These are phyloP conservation scores for Drosophila limbata DNA, from an alignment of 2,888 invertebrate species.

Conservation along the genomic window DNA sequence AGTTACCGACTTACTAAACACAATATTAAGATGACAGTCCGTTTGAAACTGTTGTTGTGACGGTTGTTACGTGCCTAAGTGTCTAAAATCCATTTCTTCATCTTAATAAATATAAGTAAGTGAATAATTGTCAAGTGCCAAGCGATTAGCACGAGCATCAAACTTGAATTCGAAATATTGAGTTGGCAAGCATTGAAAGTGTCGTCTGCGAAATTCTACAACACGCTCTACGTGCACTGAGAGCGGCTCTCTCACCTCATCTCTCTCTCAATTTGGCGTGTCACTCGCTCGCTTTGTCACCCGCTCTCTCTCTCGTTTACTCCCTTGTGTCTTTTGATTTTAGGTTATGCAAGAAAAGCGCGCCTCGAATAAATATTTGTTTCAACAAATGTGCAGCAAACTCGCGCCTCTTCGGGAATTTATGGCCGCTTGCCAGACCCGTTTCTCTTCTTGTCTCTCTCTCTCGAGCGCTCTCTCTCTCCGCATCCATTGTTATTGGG, in stretches of 20 bases:
- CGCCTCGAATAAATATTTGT: conserved; percentile 24
- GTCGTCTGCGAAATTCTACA: neutral
- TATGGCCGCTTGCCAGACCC: conserved; percentile 13
- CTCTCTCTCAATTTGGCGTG: neutral
- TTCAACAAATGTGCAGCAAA: conserved; percentile 5
- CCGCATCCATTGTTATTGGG: conserved; percentile 24
- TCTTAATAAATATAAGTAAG: neutral
- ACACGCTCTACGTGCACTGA: neutral
- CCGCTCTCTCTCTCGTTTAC: neutral
- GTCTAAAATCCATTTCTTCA: neutral
- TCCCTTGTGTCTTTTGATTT: conserved; percentile 8
- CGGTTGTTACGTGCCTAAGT: conserved; percentile 5
- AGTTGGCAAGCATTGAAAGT: conserved; percentile 5
- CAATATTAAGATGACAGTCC: neutral
- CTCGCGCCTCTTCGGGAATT: conserved; percentile 20
- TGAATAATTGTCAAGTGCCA: conserved; percentile 1
- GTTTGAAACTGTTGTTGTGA: conserved; percentile 6
- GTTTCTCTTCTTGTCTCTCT: conserved; percentile 3
- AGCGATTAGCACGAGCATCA: neutral
- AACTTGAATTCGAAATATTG: neutral
- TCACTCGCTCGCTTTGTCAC: conserved; percentile 2
- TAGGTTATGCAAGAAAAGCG: conserved; percentile 60
- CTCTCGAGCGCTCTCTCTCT: neutral
- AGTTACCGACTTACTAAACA: neutral
- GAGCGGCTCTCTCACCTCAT: neutral